Conservation (phyloP, 2,888 invertebrate genomes). For the Junonia oenone region DNA sequence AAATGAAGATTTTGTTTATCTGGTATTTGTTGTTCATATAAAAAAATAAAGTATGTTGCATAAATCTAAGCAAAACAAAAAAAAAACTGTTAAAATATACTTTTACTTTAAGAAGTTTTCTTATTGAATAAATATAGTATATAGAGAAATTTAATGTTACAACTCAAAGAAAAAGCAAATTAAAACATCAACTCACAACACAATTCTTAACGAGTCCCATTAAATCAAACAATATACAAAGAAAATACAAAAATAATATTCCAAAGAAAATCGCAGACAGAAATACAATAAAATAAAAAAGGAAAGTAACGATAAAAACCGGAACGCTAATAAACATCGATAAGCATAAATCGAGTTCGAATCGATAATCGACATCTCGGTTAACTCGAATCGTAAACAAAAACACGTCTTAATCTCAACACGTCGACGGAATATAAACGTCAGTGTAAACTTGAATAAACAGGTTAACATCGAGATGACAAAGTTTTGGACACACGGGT, state of each 20-base stretch:
- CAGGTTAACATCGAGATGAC: constrained; percentile 11
- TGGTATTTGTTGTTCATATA: no score
- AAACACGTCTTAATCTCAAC: constrained; percentile 18
- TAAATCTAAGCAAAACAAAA: no score
- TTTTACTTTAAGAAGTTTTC: no score
- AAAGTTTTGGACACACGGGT: constrained; percentile 12
- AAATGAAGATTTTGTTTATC: no score
- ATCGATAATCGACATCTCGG: constrained; percentile 19
- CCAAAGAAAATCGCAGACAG: not conserved
- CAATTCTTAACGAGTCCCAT: no score
- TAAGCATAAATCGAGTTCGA: constrained; percentile 17
- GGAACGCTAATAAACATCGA: constrained; percentile 18
- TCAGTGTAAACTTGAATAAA: constrained; percentile 12
- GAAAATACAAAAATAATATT: not conserved
- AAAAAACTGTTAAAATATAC: no score
- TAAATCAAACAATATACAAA: no score
- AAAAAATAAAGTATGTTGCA: no score
- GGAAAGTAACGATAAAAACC: constrained; percentile 1
- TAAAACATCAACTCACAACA: no score
- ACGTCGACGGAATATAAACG: constrained; percentile 20
- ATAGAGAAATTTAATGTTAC: no score
- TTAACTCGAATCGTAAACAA: constrained; percentile 17
- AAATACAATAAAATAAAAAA: not conserved
- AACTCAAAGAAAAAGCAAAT: no score
- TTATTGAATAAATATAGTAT: no score